phyloP scores from a whole-genome alignment of 53 echinoderm and acorn worm genomes.

The Paracentrotus lividus region DNA sequence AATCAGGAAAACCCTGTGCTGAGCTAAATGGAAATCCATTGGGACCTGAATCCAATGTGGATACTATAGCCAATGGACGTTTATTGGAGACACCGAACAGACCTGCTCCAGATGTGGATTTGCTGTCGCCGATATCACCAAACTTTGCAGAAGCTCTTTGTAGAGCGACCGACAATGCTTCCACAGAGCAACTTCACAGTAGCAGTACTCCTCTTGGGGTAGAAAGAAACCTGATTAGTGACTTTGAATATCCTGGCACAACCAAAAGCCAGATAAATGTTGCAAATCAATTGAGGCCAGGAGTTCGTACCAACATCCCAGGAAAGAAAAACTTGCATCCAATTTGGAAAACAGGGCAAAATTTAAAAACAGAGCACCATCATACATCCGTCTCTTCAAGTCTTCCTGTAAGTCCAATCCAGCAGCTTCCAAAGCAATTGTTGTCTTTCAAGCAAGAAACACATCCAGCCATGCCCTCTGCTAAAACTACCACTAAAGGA shows the following conservation, averaged over 20 bases:
- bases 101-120: conserved; percentile 69
- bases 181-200: background rate
- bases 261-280: background rate
- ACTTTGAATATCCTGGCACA: background rate
- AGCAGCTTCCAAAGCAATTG: conserved; percentile 10
- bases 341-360: background rate
- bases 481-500: background rate
- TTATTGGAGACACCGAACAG: conserved; percentile 25
- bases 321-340: background rate
- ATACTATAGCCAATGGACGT: background rate
- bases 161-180: conserved; percentile 77
- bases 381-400: background rate
- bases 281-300: background rate
- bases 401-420: background rate
- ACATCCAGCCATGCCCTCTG: background rate
- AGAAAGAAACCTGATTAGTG: conserved; percentile 40
- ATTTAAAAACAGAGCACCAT: background rate
- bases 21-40: background rate
- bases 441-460: conserved; percentile 29
- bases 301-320: background rate
- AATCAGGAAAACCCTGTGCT: background rate
- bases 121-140: conserved; percentile 91
- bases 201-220: background rate
- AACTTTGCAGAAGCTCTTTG: conserved; percentile 82
- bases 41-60: background rate